Percentiles rank a stretch among this genome's conserved stretches.
Conservation (phyloP, 2,888 invertebrate genomes). For the Physocephala rufipes region DNA sequence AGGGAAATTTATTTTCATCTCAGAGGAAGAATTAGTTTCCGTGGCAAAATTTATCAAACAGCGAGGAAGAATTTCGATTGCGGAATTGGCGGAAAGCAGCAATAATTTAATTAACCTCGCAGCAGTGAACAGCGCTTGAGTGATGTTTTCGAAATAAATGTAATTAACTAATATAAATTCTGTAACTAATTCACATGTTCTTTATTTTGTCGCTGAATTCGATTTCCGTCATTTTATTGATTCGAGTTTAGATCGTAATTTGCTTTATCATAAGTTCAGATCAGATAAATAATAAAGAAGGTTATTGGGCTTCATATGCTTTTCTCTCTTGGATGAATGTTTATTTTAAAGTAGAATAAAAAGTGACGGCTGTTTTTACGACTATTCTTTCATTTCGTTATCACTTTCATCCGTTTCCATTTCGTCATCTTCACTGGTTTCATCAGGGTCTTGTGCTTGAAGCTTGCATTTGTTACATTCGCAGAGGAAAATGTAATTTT, state of each 20-base stretch:
- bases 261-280: no score
- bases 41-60: constrained; percentile 96
- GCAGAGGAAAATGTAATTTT: constrained; percentile 85
- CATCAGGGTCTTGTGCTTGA: constrained; percentile 79
- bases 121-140: constrained; percentile 62
- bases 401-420: constrained; percentile 56
- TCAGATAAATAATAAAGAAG: no score
- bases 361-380: background rate
- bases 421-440: constrained; percentile 82
- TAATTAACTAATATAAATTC: background rate
- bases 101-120: constrained; percentile 89
- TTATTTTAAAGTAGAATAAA: no score
- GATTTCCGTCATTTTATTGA: background rate
- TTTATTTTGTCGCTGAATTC: background rate
- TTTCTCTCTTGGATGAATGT: no score
- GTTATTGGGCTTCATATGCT: no score
- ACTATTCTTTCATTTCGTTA: constrained; percentile 49
- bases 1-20: constrained; percentile 98
- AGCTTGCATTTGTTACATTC: constrained; percentile 80
- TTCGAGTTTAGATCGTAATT: no score
- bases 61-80: constrained; percentile 91
- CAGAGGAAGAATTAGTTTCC: constrained; percentile 86
- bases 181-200: background rate
- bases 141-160: constrained; percentile 21
- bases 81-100: constrained; percentile 93